Percentiles rank a stretch among this genome's conserved stretches.
phyloP scores from a whole-genome alignment of 2,888 invertebrate genomes.

The Drosophila nigricruria region DNA sequence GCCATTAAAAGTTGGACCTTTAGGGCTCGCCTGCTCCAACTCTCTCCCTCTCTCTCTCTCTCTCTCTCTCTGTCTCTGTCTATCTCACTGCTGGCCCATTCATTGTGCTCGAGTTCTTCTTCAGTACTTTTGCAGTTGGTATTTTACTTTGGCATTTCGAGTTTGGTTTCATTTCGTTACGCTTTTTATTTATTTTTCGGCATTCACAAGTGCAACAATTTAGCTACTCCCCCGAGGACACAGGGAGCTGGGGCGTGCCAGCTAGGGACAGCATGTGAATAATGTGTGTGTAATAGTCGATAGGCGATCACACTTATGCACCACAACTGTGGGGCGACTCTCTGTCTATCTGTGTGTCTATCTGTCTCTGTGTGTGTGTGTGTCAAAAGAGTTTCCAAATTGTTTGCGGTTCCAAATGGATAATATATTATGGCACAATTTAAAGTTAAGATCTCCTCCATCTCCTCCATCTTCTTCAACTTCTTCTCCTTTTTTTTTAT shows the following conservation, averaged over 20 bases:
- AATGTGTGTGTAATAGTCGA: constrained; percentile 60
- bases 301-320: constrained; percentile 55
- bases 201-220: constrained; percentile 77
- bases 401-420: constrained; percentile 39
- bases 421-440: constrained; percentile 48
- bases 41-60: background rate
- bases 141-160: constrained; percentile 66
- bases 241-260: background rate
- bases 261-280: constrained; percentile 45
- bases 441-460: constrained; percentile 23
- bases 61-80: background rate
- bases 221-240: constrained; percentile 46
- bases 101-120: constrained; percentile 55
- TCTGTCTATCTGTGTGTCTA: background rate
- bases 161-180: constrained; percentile 63
- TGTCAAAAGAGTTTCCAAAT: constrained; percentile 21
- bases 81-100: constrained; percentile 38
- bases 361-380: background rate
- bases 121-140: constrained; percentile 57
- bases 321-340: constrained; percentile 25
- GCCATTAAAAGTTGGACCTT: constrained; percentile 79
- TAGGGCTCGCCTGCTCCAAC: constrained; percentile 37
- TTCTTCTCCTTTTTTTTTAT: constrained; percentile 2
- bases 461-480: background rate
- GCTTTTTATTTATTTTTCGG: constrained; percentile 69